A percentile compares a stretch with the other conserved stretches of the same genome.
phyloP scores from a whole-genome alignment of 2,113 vertebrate species.

The Phasianus colchicus region DNA sequence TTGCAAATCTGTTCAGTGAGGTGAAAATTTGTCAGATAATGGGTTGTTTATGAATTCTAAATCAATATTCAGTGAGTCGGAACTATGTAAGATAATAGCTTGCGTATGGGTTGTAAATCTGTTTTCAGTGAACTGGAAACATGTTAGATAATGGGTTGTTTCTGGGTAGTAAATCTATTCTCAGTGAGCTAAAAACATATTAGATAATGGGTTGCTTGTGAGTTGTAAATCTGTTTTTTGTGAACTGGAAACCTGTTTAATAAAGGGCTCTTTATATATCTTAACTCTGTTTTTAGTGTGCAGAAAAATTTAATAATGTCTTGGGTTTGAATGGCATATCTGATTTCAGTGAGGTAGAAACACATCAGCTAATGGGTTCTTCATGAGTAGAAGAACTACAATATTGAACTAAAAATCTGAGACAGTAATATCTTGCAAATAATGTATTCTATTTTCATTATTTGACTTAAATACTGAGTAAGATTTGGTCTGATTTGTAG shows the following conservation, averaged over 20 bases:
- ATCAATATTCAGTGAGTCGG: slow-evolving; percentile 83
- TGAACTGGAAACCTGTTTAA: slow-evolving; percentile 74
- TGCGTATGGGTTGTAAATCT: slow-evolving; percentile 83
- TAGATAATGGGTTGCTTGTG: slow-evolving; percentile 73
- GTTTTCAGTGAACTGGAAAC: slow-evolving; percentile 83
- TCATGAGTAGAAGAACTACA: neutral
- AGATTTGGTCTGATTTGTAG: neutral
- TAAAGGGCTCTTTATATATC: slow-evolving; percentile 41
- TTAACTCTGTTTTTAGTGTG: slow-evolving; percentile 52
- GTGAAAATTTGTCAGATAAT: slow-evolving; percentile 82
- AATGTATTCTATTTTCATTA: neutral
- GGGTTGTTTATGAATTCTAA: slow-evolving; percentile 86
- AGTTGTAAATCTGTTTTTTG: slow-evolving; percentile 77
- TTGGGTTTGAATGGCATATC: slow-evolving; percentile 28
- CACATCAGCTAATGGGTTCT: slow-evolving; percentile 1
- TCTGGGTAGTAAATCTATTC: slow-evolving; percentile 82
- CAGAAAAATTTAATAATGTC: slow-evolving; percentile 8
- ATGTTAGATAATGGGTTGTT: slow-evolving; percentile 78
- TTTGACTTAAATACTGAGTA: neutral
- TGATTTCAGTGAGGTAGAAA: slow-evolving; percentile 35
- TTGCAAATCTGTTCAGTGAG: slow-evolving; percentile 79
- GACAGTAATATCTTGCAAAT: neutral
- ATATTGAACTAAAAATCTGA: neutral
- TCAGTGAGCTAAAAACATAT: slow-evolving; percentile 75
- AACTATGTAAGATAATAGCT: slow-evolving; percentile 83